Evolutionary conservation across 2,888 invertebrate genomes (phyloP), one percentile per base, ranked within the genome.

Genomic region (Seira ritae): DNA sequence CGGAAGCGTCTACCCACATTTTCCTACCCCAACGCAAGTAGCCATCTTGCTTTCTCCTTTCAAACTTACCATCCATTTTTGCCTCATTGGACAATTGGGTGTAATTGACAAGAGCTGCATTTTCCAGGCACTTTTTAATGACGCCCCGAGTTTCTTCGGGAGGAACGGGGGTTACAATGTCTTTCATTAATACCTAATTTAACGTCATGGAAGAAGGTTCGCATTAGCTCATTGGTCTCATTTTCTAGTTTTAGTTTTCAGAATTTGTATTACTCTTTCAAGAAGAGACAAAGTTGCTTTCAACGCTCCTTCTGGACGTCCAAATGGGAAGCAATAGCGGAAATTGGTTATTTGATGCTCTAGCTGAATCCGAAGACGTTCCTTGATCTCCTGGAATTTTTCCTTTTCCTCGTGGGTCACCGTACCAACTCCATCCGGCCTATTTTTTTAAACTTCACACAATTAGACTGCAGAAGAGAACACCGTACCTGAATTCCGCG

Each of bases 321-420:
- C 99, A 91, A 99, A 99, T 85, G 99, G 99, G 92, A 99, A 99
- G 90, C 98, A 97, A 91, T 96, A 98, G 92, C 97, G 94, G 93
- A 99, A 99, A 93, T 99, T 98, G 24, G 99, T 99, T 90, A 99
- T 98, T 93, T 99, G 99, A 92, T 97, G 95, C 92, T 99, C 99
- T 88, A 99, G 92, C 87, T 99, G 93, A 89, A 96, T 94, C 90
- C 97, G 94, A 88, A 99, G 93, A 86, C 98, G 93, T 90, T 99
- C 98, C 91, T 99, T 99, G 90, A 99, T 97, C 91, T 98, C 98
- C 85, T 97, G 96, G 91, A 99, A 99, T 91, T 97, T 97, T 90
- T 98, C 98, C 91, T 97, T 98, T 91, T 99, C 99, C 91, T 98
- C 98, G 90, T 97, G 95, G 12, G 98, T 97, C 90, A 99, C 98